Base-by-base conservation (phyloP, 1,140 invertebrate genomes). In the Leguminivora glycinivorella region DNA sequence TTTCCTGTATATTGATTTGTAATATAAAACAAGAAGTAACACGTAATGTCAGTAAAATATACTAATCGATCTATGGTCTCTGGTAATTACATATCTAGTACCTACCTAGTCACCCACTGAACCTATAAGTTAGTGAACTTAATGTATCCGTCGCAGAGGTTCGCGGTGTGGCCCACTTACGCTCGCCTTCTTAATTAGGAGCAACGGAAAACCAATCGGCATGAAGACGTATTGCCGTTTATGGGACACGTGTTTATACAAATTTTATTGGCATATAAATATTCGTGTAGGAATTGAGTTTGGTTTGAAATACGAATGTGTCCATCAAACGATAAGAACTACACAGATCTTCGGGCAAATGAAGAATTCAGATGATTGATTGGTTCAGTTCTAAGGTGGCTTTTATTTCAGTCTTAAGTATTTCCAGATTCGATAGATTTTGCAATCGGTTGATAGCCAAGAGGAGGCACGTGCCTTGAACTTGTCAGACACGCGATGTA, bases 101-200 rank as follows among this genome's bases (percentile, higher is more conserved):
- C n/a, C n/a, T n/a, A n/a, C n/a, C n/a, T 38, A 52, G 9, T 52
- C 47, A 9, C 22, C 17, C 71, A 78, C 70, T 70, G 79, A 47
- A 75, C 70, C 38, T 75, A 72, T 82, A 82, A 82, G 63, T 83
- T 72, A 81, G 72, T 70, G 63, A 56, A 78, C 74, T 81, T 80
- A 85, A 85, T 83, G 80, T 81, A 75, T 82, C 78, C 76, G 71
- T 56, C 34, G 14, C 58, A 63, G 58, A 63, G 72, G 81, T 80
- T 78, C 78, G 69, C 75, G 72, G 74, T 17, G 75, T 72, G 75
- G 71, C 78, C 76, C 72, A 82, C 72, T 76, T 80, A 52, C 56
- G 56, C 56, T 63, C 58, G 34, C 29, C 31, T 63, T 63, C 58
- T 63, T 63, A 63, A 63, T 63, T 63, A 63, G 29, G 22, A 63